Base-by-base conservation (phyloP, 2,888 invertebrate species). In the Escarpia spicata region DNA sequence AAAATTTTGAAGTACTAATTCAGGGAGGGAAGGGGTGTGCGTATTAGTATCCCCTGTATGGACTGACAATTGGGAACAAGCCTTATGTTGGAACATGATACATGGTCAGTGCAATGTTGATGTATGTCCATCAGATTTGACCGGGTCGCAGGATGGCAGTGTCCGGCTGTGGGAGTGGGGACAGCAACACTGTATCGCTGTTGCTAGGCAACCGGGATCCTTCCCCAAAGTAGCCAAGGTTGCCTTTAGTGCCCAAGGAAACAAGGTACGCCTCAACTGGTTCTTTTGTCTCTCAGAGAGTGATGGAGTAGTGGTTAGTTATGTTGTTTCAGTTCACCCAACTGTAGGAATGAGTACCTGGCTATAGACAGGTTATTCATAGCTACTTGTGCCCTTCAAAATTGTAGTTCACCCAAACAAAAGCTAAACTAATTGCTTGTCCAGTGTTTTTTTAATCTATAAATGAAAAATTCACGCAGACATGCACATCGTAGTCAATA, bases 121-220 rank as follows among this genome's bases (percentile, higher is more conserved):
- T 26, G 19, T 75, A 26, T 75, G 75, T 75, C 75, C n/a, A 3
- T 26, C 94, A 96, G 99, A 99, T 97, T 98, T 99, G 91, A 98
- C 99, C 92, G 99, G 99, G 44, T 97, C 97, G 92, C 96, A 97
- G 90, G 97, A 97, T 95, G 97, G 97, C 44, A 97, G 95, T 94
- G 97, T 96, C 10, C 96, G 99, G 98, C 98, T 99, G 95, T 99
- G 99, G 98, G 99, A 99, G 97, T 99, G 99, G 99, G 99, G 98
- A 10, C 99, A 99, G 97, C 93, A 94, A 10, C 95, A 96, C 92
- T 95, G 95, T 31, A 94, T 96, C 43, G 94, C 96, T 31, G 95
- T 95, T 31, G 95, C 96, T 9, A 94, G 96, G 92, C 95, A 95
- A 89, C 95, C 96, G 19, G 96, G 96, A 26, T 94, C 95, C 58